Evolutionary conservation across 1,140 invertebrate genomes (phyloP).

Genomic region (Adelges cooleyi): DNA sequence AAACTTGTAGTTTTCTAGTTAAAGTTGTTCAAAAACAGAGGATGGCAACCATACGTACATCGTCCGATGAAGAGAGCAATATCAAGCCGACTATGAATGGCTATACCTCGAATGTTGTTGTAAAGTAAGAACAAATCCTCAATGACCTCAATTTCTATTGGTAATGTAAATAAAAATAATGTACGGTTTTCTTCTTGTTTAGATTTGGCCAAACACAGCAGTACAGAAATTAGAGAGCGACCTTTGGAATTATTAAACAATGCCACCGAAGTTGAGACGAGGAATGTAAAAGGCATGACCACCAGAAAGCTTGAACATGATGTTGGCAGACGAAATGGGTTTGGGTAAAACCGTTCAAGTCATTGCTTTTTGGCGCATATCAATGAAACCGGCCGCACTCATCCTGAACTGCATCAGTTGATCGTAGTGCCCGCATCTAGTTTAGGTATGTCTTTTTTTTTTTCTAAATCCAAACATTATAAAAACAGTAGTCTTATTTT

Average conservation of each 20-base stretch:
- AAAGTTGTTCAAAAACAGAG: no score
- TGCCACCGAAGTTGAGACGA: slow-evolving; percentile 51
- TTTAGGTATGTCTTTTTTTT: slow-evolving; percentile 51
- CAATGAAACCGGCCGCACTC: slow-evolving; percentile 48
- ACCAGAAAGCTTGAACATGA: slow-evolving; percentile 83
- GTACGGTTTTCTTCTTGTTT: no score
- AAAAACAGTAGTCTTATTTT: slow-evolving; percentile 25
- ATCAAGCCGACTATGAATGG: no score
- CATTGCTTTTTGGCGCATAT: slow-evolving; percentile 80
- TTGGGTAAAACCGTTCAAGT: slow-evolving; percentile 85
- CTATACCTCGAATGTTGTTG: no score
- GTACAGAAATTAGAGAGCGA: slow-evolving; percentile 54
- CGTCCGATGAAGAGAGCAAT: no score
- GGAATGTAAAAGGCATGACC: slow-evolving; percentile 54
- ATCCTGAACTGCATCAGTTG: slow-evolving; percentile 60
- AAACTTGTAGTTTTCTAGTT: no score
- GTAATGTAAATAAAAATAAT: no score
- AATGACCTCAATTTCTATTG: no score
- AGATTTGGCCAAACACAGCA: slow-evolving; percentile 52
- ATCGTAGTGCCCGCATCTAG: slow-evolving; percentile 88
- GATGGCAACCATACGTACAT: no score
- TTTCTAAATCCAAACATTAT: not conserved
- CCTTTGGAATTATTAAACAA: slow-evolving; percentile 66
- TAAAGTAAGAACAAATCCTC: no score
- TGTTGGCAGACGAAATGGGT: slow-evolving; percentile 86